Percentiles rank a stretch among this genome's conserved stretches.
Conservation (phyloP, 2,888 invertebrate genomes). For the Thymelicus lineola region DNA sequence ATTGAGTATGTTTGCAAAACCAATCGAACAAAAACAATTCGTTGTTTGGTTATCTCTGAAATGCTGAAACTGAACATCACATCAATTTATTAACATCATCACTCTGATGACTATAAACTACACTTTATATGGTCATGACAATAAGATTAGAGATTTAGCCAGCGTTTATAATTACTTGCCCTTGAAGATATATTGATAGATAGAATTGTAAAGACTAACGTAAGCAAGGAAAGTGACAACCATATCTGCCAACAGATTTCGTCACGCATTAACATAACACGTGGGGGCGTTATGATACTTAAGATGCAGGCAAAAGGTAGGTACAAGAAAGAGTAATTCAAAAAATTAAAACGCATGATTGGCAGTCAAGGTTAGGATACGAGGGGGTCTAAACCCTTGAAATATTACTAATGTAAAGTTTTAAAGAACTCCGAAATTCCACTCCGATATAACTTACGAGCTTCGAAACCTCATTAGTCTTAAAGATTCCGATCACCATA, state of each 20-base stretch:
- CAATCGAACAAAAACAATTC: too few species aligned
- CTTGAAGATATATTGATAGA: background rate
- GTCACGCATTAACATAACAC: slow-evolving; percentile 28
- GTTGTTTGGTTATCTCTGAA: too few species aligned
- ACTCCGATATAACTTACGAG: background rate
- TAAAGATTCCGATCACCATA: background rate
- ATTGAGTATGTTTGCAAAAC: too few species aligned
- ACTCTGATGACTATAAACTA: background rate
- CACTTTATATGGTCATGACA: background rate
- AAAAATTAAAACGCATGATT: slow-evolving; percentile 5
- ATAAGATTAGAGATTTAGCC: background rate
- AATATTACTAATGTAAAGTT: background rate
- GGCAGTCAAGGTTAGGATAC: background rate
- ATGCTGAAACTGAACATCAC: too few species aligned
- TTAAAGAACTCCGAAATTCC: too few species aligned
- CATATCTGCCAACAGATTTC: slow-evolving; percentile 28
- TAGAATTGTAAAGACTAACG: background rate
- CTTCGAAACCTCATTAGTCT: background rate
- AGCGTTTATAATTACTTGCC: background rate
- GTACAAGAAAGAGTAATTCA: slow-evolving; percentile 7
- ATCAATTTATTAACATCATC: too few species aligned
- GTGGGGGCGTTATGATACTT: slow-evolving; percentile 30
- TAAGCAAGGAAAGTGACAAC: slow-evolving; percentile 21
- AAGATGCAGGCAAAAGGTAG: slow-evolving; percentile 13
- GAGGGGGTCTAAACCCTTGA: slow-evolving; percentile 14